phyloP scores from a whole-genome alignment of 64 coral and sea anemone species.

The Trachythela sp. region DNA sequence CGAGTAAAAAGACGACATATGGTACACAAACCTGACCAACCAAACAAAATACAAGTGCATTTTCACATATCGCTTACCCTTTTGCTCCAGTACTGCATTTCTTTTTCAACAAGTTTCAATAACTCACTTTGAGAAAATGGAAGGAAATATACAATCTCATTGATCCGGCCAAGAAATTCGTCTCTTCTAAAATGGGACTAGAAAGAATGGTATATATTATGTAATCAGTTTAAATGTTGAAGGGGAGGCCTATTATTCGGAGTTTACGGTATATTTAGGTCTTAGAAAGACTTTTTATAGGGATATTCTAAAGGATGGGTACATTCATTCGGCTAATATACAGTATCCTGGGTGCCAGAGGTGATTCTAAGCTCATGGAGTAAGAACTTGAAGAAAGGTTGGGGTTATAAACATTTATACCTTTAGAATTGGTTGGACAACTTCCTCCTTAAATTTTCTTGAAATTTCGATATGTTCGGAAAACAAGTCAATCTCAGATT shows the following conservation, averaged over 20 bases:
- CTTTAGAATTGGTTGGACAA: constrained; percentile 97
- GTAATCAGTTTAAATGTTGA: background rate
- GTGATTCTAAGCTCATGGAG: too few relatives aligned
- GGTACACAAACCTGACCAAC: too few relatives aligned
- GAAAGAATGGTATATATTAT: background rate
- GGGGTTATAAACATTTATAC: too few relatives aligned
- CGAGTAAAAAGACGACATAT: too few relatives aligned
- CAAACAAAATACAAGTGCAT: too few relatives aligned
- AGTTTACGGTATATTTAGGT: background rate
- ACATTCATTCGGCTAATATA: too few relatives aligned
- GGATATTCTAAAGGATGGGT: too few relatives aligned
- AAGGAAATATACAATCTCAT: constrained; percentile 93
- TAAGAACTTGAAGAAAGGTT: too few relatives aligned
- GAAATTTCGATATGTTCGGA: constrained; percentile 86
- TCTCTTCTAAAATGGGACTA: constrained; percentile 85
- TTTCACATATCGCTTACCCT: constrained; percentile 48
- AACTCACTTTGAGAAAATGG: constrained; percentile 86
- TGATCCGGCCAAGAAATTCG: constrained; percentile 93
- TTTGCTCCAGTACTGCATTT: constrained; percentile 72
- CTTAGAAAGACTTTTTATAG: too few relatives aligned
- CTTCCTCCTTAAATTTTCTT: constrained; percentile 89
- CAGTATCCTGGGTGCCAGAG: too few relatives aligned
- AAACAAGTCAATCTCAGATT: background rate
- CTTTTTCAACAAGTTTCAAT: constrained; percentile 64
- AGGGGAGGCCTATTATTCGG: background rate